phyloP scores from a whole-genome alignment of 2,888 invertebrate genomes.

The Patella ulyssiponensis region DNA sequence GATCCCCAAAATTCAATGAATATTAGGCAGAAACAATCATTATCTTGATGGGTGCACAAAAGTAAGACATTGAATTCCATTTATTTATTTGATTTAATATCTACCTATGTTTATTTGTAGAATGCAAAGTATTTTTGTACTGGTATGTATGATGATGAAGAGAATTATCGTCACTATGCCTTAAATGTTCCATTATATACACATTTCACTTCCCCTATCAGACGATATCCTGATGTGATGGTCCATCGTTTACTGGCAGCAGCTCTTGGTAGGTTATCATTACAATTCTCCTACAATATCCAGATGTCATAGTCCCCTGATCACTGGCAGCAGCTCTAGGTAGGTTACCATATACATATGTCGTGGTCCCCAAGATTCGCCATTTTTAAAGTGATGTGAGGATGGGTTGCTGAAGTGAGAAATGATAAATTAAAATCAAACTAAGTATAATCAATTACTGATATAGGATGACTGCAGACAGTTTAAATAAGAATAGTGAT shows the following conservation, averaged over 20 bases:
- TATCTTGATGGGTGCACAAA: no score
- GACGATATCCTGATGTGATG: constrained; percentile 89
- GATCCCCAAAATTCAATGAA: no score
- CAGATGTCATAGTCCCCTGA: constrained; percentile 92
- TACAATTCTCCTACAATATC: constrained; percentile 89
- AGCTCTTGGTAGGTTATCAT: constrained; percentile 78
- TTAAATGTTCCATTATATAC: constrained; percentile 92
- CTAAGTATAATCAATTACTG: no score
- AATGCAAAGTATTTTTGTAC: constrained; percentile 74
- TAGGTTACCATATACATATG: constrained; percentile 31
- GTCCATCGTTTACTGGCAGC: constrained; percentile 86
- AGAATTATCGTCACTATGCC: constrained; percentile 83
- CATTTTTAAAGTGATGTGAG: no score
- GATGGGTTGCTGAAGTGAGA: neutral
- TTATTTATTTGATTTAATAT: no score
- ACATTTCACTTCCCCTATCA: constrained; percentile 96
- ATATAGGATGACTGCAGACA: no score
- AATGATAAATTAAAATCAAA: neutral
- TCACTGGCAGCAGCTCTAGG: constrained; percentile 78
- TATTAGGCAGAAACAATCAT: no score
- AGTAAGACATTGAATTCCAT: no score
- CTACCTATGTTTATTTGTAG: constrained; percentile 53
- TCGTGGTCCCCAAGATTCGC: no score
- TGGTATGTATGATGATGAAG: constrained; percentile 65
- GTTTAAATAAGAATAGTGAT: no score